phyloP scores from a whole-genome alignment of 2,888 invertebrate genomes.

The Labia minor region DNA sequence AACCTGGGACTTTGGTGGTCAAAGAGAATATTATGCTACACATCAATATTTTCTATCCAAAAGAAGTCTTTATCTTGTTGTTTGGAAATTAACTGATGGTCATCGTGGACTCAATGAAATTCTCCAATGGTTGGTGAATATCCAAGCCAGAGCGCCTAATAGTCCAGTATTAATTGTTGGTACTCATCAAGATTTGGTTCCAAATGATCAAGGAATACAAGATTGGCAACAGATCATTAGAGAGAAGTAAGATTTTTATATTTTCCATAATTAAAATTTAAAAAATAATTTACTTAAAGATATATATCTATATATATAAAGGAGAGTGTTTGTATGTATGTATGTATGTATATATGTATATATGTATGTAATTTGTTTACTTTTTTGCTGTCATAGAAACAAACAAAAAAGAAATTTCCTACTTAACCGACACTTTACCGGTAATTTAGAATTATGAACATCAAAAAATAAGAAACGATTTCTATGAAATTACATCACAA shows the following conservation, averaged over 20 bases:
- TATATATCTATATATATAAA: no score
- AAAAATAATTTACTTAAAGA: background rate
- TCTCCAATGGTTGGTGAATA: constrained; percentile 91
- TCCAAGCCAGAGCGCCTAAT: constrained; percentile 88
- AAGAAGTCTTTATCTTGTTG: constrained; percentile 84
- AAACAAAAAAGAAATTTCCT: no score
- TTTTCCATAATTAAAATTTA: background rate
- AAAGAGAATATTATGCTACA: constrained; percentile 94
- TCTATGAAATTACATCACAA: no score
- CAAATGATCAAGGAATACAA: constrained; percentile 40
- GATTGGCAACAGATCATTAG: constrained; percentile 80
- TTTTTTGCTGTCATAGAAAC: no score
- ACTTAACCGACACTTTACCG: no score
- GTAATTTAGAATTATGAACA: no score
- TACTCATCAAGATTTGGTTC: constrained; percentile 70
- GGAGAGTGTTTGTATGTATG: no score
- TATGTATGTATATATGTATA: no score
- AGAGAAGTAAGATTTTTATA: constrained; percentile 45
- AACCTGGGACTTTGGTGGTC: constrained; percentile 99
- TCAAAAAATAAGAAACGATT: no score
- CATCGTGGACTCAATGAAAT: constrained; percentile 81
- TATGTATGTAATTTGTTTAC: no score
- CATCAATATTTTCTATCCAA: constrained; percentile 97
- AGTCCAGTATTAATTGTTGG: constrained; percentile 94
- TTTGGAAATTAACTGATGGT: constrained; percentile 91